Conservation (phyloP, 1,140 invertebrate species). For the Hylaeus volcanicus region DNA sequence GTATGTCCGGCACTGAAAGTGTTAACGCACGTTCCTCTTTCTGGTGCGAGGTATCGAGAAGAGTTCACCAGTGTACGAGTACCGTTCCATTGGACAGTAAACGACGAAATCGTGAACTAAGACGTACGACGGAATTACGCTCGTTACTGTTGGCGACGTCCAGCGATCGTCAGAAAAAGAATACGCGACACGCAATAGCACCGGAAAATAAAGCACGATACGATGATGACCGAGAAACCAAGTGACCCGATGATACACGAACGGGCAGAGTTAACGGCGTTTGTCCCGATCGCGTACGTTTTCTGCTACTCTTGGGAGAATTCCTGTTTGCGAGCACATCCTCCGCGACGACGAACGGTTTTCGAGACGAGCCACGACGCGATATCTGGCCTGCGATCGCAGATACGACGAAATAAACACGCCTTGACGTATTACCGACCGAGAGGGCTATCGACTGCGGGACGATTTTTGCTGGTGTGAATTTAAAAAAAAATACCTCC, state of each 20-base stretch:
- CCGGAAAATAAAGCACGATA: constrained; percentile 49
- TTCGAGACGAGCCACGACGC: constrained; percentile 9
- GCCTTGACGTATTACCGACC: neutral
- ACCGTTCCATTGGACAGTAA: neutral
- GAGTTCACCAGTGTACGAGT: neutral
- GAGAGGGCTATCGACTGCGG: too few relatives aligned
- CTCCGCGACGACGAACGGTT: constrained; percentile 48
- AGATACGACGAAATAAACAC: constrained; percentile 17
- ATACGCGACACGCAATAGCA: neutral
- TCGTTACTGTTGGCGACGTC: neutral
- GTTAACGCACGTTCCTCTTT: neutral
- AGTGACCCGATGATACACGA: constrained; percentile 76
- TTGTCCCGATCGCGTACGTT: constrained; percentile 65
- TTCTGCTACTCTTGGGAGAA: constrained; percentile 40
- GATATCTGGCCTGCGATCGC: constrained; percentile 32
- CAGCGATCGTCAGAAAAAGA: neutral
- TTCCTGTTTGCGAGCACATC: constrained; percentile 24
- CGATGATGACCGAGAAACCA: constrained; percentile 78
- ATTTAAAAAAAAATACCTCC: too few relatives aligned
- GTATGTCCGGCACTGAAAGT: too few relatives aligned
- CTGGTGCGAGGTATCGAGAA: neutral
- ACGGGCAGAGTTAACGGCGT: constrained; percentile 73
- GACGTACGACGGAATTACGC: too few relatives aligned
- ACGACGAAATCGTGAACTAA: neutral
- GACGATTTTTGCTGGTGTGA: too few relatives aligned